phyloP scores from a whole-genome alignment of 2,888 invertebrate genomes.

The Ormia ochracea region DNA sequence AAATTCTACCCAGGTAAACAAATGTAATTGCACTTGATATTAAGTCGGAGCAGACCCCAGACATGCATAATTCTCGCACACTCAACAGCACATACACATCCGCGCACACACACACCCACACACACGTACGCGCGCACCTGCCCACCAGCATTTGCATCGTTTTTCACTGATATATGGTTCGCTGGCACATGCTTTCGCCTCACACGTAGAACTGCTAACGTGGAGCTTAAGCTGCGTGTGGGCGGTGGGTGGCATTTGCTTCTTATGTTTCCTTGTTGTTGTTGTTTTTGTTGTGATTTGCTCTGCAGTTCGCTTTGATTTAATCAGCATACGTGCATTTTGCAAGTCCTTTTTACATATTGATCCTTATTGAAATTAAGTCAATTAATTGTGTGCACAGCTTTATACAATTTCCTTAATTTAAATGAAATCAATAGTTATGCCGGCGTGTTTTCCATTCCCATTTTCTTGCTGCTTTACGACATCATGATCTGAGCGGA shows the following conservation, averaged over 20 bases:
- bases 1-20: slow-evolving; percentile 59
- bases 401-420: neutral
- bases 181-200: slow-evolving; percentile 11
- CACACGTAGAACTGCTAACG: slow-evolving; percentile 43
- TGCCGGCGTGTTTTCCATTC: neutral
- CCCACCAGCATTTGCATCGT: neutral
- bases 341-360: neutral
- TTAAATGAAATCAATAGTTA: neutral
- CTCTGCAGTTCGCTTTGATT: neutral
- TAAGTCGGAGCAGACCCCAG: slow-evolving; percentile 42
- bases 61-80: slow-evolving; percentile 39
- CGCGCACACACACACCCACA: neutral
- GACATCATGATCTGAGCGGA: neutral
- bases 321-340: neutral
- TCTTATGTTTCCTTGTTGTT: neutral
- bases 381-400: neutral
- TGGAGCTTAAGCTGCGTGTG: slow-evolving; percentile 31
- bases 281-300: neutral
- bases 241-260: neutral
- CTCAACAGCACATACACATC: neutral
- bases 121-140: no score
- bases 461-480: neutral
- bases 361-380: slow-evolving; percentile 16
- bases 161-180: neutral
- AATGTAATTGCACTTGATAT: slow-evolving; percentile 56